phyloP scores from a whole-genome alignment of 2,797 vertebrate species.

The Chaetodon trifasciatus region DNA sequence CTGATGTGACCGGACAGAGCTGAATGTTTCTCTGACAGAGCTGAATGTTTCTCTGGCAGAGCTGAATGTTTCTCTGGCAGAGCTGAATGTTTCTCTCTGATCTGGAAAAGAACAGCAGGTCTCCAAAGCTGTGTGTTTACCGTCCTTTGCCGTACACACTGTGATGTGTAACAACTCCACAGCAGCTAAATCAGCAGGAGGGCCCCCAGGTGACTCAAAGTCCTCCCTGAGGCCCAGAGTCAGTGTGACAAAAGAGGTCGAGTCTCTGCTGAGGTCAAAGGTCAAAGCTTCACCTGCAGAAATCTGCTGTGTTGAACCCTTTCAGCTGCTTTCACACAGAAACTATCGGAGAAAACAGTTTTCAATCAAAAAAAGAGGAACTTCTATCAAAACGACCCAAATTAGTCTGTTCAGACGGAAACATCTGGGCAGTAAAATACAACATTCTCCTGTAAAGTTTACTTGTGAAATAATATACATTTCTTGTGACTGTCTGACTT shows the following conservation, averaged over 20 bases:
- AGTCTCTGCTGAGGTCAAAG: conserved; percentile 28
- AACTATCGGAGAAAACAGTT: not conserved
- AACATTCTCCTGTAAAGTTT: no score
- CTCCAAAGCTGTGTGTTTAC: not conserved
- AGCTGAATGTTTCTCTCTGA: not conserved
- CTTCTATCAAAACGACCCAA: not conserved
- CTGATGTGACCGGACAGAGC: not conserved
- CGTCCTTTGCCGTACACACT: rapidly evolving
- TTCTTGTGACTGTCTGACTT: no score
- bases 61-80: no score
- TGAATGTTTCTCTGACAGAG: not conserved
- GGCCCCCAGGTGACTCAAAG: not conserved
- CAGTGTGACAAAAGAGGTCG: not conserved
- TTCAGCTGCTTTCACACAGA: not conserved
- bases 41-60: not conserved
- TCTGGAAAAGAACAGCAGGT: not conserved
- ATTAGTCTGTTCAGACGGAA: not conserved
- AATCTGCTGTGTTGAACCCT: not conserved
- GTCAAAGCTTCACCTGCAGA: conserved; percentile 2
- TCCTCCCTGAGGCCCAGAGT: not conserved
- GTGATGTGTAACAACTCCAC: not conserved
- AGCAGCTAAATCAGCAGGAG: not conserved
- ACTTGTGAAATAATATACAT: no score
- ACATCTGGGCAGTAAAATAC: not conserved
- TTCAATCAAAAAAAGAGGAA: not conserved